A percentile compares a stretch with the other conserved stretches of the same genome.
These are phyloP conservation scores for Rousettus leschenaultii DNA, from an alignment of 2,113 vertebrate species.

Conservation along the genomic window DNA sequence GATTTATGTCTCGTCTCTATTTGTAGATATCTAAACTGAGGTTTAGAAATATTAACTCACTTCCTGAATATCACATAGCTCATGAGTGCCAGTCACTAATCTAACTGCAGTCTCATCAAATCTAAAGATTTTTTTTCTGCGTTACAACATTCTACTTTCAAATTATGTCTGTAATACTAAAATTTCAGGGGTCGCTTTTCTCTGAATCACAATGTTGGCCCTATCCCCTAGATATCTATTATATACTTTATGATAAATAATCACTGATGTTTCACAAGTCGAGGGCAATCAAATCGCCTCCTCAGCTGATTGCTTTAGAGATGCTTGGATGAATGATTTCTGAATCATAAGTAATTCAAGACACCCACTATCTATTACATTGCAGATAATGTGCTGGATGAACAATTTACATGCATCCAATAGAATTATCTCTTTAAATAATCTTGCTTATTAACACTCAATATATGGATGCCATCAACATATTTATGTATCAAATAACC, in stretches of 20 bases:
- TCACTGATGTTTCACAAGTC: not conserved
- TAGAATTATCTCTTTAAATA: not conserved
- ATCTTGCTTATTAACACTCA: not conserved
- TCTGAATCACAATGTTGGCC: not conserved
- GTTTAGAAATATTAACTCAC: not conserved
- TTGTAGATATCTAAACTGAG: not conserved
- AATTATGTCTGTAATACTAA: not conserved
- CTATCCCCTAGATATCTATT: not conserved
- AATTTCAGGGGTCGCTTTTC: not conserved
- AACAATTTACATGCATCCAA: not conserved
- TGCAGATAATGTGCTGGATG: not conserved
- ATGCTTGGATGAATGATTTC: not conserved
- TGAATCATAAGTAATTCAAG: constrained; percentile 4
- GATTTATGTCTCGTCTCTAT: not conserved
- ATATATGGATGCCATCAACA: not conserved
- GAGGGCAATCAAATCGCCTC: not conserved
- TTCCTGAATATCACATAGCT: not conserved
- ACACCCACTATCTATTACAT: not conserved
- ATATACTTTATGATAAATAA: not conserved
- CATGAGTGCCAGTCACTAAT: not conserved
- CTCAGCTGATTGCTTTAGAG: not conserved
- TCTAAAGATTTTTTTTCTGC: not conserved
- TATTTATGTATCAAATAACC: not conserved
- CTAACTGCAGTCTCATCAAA: not conserved
- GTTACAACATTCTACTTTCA: not conserved